phyloP scores from a whole-genome alignment of 2,888 invertebrate species.

The Globia sparganii region DNA sequence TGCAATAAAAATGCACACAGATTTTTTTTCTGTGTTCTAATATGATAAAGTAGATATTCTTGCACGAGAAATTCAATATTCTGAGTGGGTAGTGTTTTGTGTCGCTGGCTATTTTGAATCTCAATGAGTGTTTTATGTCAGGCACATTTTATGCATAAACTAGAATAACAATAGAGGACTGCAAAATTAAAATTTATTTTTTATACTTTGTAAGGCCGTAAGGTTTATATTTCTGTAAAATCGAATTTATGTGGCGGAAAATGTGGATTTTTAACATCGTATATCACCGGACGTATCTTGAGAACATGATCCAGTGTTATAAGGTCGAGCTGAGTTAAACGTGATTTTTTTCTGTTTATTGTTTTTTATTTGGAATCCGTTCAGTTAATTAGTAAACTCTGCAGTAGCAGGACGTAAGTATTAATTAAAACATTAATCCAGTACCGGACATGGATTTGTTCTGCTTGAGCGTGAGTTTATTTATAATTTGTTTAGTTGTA shows the following conservation, averaged over 20 bases:
- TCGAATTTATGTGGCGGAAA: conserved; percentile 45
- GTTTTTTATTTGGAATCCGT: conserved; percentile 80
- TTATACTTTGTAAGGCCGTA: conserved; percentile 52
- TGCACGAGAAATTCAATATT: conserved; percentile 72
- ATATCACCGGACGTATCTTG: conserved; percentile 78
- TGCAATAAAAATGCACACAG: conserved; percentile 62
- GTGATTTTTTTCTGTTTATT: conserved; percentile 78
- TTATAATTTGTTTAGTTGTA: conserved; percentile 45
- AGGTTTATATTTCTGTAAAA: conserved; percentile 60
- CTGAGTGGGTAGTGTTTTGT: conserved; percentile 71
- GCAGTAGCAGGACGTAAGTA: conserved; percentile 82
- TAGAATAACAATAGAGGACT: conserved; percentile 66
- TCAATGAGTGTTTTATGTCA: conserved; percentile 73
- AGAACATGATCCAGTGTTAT: conserved; percentile 71
- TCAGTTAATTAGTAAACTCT: conserved; percentile 85
- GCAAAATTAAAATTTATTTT: conserved; percentile 59
- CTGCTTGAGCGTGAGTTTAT: conserved; percentile 73
- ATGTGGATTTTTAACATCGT: conserved; percentile 40
- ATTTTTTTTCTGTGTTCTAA: conserved; percentile 62
- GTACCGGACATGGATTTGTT: conserved; percentile 82
- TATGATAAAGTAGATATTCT: conserved; percentile 70
- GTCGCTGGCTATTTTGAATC: conserved; percentile 76
- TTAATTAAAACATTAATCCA: conserved; percentile 76
- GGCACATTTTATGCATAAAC: conserved; percentile 70
- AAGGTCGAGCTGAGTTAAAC: conserved; percentile 72